Base-by-base conservation (phyloP, 2,797 vertebrate species). In the Smutsia temminckii region DNA sequence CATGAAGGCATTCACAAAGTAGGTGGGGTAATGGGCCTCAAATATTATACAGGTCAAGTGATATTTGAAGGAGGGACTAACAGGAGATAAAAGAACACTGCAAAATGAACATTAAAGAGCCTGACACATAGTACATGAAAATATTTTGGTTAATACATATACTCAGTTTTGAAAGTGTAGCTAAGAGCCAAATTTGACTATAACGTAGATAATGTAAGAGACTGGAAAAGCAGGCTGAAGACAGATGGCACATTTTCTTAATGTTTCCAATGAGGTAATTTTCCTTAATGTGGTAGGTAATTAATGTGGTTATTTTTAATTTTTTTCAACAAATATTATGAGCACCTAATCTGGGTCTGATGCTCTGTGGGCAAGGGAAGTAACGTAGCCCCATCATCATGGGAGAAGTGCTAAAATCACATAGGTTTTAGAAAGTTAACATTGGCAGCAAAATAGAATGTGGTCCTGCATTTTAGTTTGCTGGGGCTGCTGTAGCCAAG, bases 161-260 rank as follows among this genome's bases (percentile, higher is more conserved):
- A 72, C n/a, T 27, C 11, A 0, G 13, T 66, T 89, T 87, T 59
- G 11, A 68, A 94, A 64, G 16, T 49, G 5, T 20, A 34, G 0
- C 20, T 57, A 23, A 78, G 18, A 89, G 63, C 29, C 46, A 91
- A 51, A 12, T 83, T 89, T 64, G 32, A 46, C 27, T 79, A 42
- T 53, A 42, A 85, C 27, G n/a, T 20, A 34, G 3, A 42, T 40
- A 6, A 11, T 20, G n/a, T 53, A 83, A 95, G 13, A 89, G 53
- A 29, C 27, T 64, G 9, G 63, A 66, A 87, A 89, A 71, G 23
- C 25, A 83, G 63, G 85, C 1, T 84, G 53, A 92, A 14, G 34
- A 64, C 72, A 83, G 69, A 63, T 85, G n/a, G 37, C 14, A 77
- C 75, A 64, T 91, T 72, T 88, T 92, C 37, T 94, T 49, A 89